A percentile compares a stretch with the other conserved stretches of the same genome.
phyloP scores from a whole-genome alignment of 23 tunicate genomes.

The Styela plicata region DNA sequence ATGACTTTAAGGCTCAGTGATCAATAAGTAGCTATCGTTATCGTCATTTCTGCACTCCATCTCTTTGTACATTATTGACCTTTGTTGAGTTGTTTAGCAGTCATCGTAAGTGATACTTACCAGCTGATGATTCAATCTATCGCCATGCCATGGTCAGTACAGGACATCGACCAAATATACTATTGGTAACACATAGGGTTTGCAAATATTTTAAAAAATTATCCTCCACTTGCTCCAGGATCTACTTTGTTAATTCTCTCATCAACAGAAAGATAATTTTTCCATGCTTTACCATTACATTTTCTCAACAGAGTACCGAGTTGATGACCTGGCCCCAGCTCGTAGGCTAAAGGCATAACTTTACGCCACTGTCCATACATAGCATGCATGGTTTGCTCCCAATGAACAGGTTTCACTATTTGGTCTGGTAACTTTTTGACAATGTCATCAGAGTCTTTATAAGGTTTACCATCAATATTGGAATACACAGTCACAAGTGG shows the following conservation, averaged over 20 bases:
- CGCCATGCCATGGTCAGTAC: too few species aligned
- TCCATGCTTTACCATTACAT: constrained; percentile 72
- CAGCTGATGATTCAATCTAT: too few species aligned
- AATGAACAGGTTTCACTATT: constrained; percentile 50
- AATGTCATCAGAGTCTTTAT: constrained; percentile 37
- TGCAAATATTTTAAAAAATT: too few species aligned
- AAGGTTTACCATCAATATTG: constrained; percentile 61
- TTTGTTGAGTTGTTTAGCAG: too few species aligned
- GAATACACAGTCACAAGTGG: constrained; percentile 65
- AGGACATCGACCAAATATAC: too few species aligned
- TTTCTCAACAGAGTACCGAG: constrained; percentile 55
- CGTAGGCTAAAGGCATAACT: constrained; percentile 42
- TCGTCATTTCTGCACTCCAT: too few species aligned
- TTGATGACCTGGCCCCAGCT: constrained; percentile 65
- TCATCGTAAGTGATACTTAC: too few species aligned
- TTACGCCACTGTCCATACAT: constrained; percentile 32
- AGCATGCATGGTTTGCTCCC: constrained; percentile 70
- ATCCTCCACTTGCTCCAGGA: too few species aligned
- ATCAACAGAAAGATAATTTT: constrained; percentile 39
- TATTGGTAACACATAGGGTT: too few species aligned
- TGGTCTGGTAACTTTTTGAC: constrained; percentile 37
- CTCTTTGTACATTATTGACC: too few species aligned
- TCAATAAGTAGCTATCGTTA: too few species aligned
- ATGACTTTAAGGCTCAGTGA: too few species aligned
- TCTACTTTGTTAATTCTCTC: background rate